These are phyloP conservation scores for Calosoma granatense DNA, from an alignment of 1,140 invertebrate genomes.

Conservation along the genomic window DNA sequence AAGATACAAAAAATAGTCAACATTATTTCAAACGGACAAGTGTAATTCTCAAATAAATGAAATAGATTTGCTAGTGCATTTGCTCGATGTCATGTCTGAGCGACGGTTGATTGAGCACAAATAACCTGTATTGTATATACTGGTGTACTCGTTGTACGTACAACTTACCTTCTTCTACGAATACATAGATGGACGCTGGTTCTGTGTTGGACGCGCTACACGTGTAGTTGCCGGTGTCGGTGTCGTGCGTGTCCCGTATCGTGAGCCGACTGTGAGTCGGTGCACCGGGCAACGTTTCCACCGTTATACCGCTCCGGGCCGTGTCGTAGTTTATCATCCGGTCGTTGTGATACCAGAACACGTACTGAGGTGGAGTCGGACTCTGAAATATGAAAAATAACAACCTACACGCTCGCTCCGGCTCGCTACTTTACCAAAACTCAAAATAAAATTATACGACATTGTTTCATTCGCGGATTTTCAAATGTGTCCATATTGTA, in stretches of 20 bases:
- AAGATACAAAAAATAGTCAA: too few relatives aligned
- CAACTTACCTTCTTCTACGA: constrained; percentile 80
- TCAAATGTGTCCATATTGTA: too few relatives aligned
- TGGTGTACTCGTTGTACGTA: too few relatives aligned
- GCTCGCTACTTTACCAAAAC: not conserved
- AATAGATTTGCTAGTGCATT: too few relatives aligned
- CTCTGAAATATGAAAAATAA: constrained; percentile 48
- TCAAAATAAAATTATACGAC: too few relatives aligned
- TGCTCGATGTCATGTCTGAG: too few relatives aligned
- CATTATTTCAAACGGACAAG: too few relatives aligned
- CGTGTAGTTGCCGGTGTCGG: constrained; percentile 84
- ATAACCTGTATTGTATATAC: too few relatives aligned
- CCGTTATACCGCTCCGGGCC: constrained; percentile 68
- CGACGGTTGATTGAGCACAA: too few relatives aligned
- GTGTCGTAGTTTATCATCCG: constrained; percentile 89
- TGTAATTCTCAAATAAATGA: too few relatives aligned
- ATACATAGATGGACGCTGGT: constrained; percentile 77
- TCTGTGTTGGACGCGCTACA: constrained; percentile 84
- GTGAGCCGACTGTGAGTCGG: constrained; percentile 72
- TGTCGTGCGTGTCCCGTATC: constrained; percentile 70
- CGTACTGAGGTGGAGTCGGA: constrained; percentile 78
- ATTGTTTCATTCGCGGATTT: too few relatives aligned
- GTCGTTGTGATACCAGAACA: constrained; percentile 87
- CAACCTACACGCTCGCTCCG: not conserved
- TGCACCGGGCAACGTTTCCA: constrained; percentile 74